Evolutionary conservation across 2,113 vertebrate species (phyloP).

Genomic region (Mustelus asterias): DNA sequence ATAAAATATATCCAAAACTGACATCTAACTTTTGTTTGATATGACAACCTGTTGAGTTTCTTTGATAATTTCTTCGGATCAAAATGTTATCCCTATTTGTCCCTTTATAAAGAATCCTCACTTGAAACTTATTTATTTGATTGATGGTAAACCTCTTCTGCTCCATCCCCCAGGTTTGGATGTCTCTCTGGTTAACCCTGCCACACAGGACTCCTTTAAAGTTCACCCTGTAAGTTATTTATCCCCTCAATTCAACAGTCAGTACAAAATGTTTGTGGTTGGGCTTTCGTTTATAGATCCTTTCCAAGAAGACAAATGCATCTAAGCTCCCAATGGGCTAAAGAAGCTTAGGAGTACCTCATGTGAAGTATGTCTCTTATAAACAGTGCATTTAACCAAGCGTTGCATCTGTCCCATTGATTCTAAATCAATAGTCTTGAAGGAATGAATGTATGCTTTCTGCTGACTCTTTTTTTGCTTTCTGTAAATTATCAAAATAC

Average conservation of each 20-base stretch:
- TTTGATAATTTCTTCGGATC: not conserved
- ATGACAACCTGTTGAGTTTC: not conserved
- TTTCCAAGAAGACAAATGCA: not conserved
- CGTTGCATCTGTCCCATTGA: not conserved
- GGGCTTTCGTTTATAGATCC: not conserved
- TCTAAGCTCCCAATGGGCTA: not conserved
- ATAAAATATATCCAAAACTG: not conserved
- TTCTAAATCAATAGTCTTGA: constrained; percentile 1
- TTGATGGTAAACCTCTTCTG: not conserved
- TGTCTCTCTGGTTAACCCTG: not conserved
- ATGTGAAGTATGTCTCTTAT: not conserved
- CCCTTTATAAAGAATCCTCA: not conserved
- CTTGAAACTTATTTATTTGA: not conserved
- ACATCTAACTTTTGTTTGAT: not conserved
- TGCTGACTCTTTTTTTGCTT: not conserved
- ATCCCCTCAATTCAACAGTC: not conserved
- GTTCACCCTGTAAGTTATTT: not conserved
- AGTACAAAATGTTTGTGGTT: not conserved
- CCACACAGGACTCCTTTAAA: not conserved
- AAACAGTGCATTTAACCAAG: constrained; percentile 18
- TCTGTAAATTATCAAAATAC: constrained; percentile 9
- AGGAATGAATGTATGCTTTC: not conserved
- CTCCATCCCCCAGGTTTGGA: not conserved
- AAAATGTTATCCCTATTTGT: not conserved
- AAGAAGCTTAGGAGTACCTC: not conserved